These are phyloP conservation scores for Pardosa pseudoannulata DNA, from an alignment of 2,888 invertebrate species.

Conservation along the genomic window DNA sequence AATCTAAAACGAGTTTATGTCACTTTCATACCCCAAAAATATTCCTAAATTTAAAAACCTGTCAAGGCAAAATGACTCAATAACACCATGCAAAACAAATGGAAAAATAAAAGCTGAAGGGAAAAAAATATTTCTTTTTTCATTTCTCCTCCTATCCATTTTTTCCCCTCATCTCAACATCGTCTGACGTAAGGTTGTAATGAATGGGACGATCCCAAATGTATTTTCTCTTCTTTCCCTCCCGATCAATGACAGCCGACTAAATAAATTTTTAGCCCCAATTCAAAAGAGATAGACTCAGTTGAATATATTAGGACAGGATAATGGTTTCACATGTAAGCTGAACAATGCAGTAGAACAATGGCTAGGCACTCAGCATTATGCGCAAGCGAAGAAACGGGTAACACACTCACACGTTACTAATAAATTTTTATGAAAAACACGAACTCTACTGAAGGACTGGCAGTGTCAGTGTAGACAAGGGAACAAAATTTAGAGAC, in stretches of 20 bases:
- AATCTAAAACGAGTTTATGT: too few species aligned
- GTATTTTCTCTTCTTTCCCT: neutral
- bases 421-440: too few species aligned
- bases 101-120: neutral
- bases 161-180: neutral
- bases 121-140: neutral
- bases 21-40: too few species aligned
- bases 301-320: neutral
- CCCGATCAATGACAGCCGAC: neutral
- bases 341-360: neutral
- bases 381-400: neutral
- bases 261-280: constrained; percentile 5
- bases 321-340: neutral
- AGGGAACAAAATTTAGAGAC: too few species aligned
- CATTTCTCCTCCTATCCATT: too few species aligned
- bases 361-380: neutral
- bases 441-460: too few species aligned
- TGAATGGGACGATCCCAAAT: neutral
- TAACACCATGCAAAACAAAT: neutral
- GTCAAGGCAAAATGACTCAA: neutral
- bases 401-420: too few species aligned
- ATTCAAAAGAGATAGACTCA: neutral
- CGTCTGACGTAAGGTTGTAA: neutral
- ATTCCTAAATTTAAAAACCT: too few species aligned
- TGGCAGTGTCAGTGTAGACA: too few species aligned